Evolutionary conservation across 1,140 invertebrate genomes (phyloP).

Genomic region (Anagrus nilaparvatae): DNA sequence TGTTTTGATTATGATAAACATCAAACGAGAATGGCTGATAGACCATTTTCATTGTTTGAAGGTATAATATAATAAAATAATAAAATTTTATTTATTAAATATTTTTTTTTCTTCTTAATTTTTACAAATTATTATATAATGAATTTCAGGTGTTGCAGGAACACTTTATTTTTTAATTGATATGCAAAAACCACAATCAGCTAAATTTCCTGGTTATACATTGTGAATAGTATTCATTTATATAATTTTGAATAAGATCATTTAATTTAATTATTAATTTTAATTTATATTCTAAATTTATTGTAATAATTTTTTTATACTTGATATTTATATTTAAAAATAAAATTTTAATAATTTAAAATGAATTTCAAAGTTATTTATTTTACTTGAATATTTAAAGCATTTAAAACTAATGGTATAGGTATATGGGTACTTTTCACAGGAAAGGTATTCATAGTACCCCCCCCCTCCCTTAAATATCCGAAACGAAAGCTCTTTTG

Average conservation of each 20-base stretch:
- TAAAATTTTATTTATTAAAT: neutral
- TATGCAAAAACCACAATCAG: slow-evolving; percentile 45
- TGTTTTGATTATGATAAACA: slow-evolving; percentile 63
- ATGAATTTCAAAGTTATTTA: too few relatives aligned
- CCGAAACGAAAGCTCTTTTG: too few relatives aligned
- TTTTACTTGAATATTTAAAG: too few relatives aligned
- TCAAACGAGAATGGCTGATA: slow-evolving; percentile 59
- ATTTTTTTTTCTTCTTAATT: neutral
- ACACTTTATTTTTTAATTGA: slow-evolving; percentile 62
- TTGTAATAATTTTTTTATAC: too few relatives aligned
- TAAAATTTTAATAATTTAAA: too few relatives aligned
- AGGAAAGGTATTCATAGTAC: too few relatives aligned
- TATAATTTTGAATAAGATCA: neutral
- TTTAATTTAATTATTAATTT: neutral
- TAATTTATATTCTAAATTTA: too few relatives aligned
- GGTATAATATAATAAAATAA: slow-evolving; percentile 43
- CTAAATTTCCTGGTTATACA: slow-evolving; percentile 57
- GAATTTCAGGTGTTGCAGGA: slow-evolving; percentile 46
- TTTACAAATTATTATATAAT: slow-evolving; percentile 5
- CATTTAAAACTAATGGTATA: too few relatives aligned
- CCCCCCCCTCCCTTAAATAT: too few relatives aligned
- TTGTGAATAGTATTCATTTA: slow-evolving; percentile 21
- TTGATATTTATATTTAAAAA: too few relatives aligned
- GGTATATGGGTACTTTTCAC: too few relatives aligned
- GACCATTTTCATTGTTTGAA: slow-evolving; percentile 79